Evolutionary conservation across 2,888 invertebrate species (phyloP).

Genomic region (Thumatha senex): DNA sequence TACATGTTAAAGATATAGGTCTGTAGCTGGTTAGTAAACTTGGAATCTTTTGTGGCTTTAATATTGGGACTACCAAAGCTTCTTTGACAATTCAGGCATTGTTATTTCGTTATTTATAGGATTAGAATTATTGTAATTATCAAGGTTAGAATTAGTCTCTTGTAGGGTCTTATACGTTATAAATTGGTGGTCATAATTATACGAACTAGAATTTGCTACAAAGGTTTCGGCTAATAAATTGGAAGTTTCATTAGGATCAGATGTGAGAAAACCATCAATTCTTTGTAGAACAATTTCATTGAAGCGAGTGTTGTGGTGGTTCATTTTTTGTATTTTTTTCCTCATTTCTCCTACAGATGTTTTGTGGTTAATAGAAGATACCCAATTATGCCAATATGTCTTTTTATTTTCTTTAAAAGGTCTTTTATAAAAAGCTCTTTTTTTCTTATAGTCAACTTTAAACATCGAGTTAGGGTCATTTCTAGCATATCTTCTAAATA

Average conservation of each 20-base stretch:
- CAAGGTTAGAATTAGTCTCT: neutral
- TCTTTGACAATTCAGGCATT: neutral
- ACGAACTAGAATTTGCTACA: slow-evolving; percentile 7
- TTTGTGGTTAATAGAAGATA: neutral
- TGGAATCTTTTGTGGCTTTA: too few relatives aligned
- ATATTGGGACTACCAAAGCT: too few relatives aligned
- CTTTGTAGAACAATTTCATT: too few relatives aligned
- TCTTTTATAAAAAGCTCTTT: neutral
- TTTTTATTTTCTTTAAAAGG: neutral
- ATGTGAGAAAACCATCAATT: too few relatives aligned
- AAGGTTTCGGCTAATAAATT: slow-evolving; percentile 11
- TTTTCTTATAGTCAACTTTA: too few relatives aligned
- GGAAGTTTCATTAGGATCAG: too few relatives aligned
- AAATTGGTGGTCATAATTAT: too few relatives aligned
- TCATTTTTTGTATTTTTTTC: too few relatives aligned
- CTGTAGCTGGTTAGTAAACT: slow-evolving; percentile 23
- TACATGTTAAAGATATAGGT: slow-evolving; percentile 23
- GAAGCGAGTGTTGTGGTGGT: too few relatives aligned
- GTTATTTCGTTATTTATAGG: neutral
- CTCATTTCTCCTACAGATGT: too few relatives aligned
- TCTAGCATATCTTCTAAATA: neutral
- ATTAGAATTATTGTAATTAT: neutral
- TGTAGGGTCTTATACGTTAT: neutral
- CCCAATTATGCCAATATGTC: neutral
- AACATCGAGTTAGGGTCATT: neutral